phyloP scores from a whole-genome alignment of 2,888 invertebrate genomes.

The Folsomia candida region DNA sequence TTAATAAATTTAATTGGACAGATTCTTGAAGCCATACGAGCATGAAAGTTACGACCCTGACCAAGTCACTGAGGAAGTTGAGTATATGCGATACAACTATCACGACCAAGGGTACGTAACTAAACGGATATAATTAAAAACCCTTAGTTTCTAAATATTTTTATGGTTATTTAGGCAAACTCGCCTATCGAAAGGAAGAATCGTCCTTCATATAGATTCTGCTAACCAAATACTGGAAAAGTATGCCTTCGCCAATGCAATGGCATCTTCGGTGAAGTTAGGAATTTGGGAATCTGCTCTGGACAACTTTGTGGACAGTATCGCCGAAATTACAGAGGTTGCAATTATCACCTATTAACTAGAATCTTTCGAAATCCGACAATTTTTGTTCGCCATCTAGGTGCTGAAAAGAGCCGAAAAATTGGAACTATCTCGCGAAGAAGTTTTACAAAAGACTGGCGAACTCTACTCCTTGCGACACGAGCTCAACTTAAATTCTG shows the following conservation, averaged over 20 bases:
- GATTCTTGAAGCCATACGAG: conserved; percentile 65
- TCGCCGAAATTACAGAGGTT: conserved; percentile 72
- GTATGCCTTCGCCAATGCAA: conserved; percentile 91
- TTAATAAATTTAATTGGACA: conserved; percentile 13
- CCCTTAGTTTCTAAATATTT: no score
- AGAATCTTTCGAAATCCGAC: not conserved
- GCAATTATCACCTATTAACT: not conserved
- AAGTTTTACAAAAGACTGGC: conserved; percentile 76
- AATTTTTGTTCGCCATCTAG: conserved; percentile 49
- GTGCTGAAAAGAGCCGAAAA: conserved; percentile 73
- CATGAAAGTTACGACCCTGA: conserved; percentile 67
- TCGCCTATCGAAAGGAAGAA: conserved; percentile 56
- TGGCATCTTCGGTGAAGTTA: conserved; percentile 88
- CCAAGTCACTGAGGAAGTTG: conserved; percentile 73
- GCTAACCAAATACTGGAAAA: conserved; percentile 70
- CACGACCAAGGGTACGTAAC: conserved; percentile 57
- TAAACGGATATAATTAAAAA: no score
- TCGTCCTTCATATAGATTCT: conserved; percentile 60
- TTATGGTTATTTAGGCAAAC: conserved; percentile 55
- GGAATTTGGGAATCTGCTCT: conserved; percentile 90
- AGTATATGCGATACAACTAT: conserved; percentile 78
- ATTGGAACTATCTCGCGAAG: conserved; percentile 67
- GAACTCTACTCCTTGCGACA: conserved; percentile 86
- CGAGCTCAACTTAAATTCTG: conserved; percentile 87
- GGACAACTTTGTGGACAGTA: conserved; percentile 76